Conservation (phyloP, 2,888 invertebrate species). For the Glaucopsyche alexis region DNA sequence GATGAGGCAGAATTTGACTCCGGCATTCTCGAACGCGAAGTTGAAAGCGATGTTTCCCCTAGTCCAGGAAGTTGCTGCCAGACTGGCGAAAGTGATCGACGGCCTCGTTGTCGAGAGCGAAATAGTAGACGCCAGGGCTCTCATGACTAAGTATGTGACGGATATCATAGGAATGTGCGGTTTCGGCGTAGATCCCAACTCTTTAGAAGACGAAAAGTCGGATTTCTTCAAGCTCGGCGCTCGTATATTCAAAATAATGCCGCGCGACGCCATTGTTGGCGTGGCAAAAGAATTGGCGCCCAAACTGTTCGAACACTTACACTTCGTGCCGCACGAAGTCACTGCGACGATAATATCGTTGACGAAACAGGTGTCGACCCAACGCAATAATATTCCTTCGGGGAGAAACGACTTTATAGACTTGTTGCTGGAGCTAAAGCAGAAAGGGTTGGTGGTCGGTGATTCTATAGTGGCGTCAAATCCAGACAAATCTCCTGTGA, state of each 20-base stretch:
- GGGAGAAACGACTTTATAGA: conserved; percentile 53
- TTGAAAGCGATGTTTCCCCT: conserved; percentile 65
- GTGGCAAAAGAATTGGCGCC: neutral
- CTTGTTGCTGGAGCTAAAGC: conserved; percentile 48
- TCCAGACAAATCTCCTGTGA: conserved; percentile 49
- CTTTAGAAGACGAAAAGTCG: conserved; percentile 49
- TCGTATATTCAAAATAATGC: conserved; percentile 43
- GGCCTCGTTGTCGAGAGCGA: conserved; percentile 33
- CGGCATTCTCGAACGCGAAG: conserved; percentile 62
- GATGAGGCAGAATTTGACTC: conserved; percentile 58
- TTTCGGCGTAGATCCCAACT: conserved; percentile 50
- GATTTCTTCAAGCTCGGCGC: conserved; percentile 46
- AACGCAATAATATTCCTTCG: conserved; percentile 54
- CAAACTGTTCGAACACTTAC: neutral
- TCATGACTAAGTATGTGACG: conserved; percentile 54
- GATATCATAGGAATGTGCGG: conserved; percentile 56
- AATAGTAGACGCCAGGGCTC: conserved; percentile 43
- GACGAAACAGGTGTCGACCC: conserved; percentile 48
- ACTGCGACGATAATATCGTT: conserved; percentile 44
- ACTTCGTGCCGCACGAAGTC: conserved; percentile 46
- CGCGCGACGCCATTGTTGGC: neutral
- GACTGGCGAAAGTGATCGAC: conserved; percentile 44
- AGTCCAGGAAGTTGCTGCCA: conserved; percentile 57
- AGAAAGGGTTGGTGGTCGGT: conserved; percentile 54
- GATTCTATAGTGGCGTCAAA: conserved; percentile 54